Evolutionary conservation across 1,140 invertebrate species (phyloP).

Genomic region (Augochlora pura): DNA sequence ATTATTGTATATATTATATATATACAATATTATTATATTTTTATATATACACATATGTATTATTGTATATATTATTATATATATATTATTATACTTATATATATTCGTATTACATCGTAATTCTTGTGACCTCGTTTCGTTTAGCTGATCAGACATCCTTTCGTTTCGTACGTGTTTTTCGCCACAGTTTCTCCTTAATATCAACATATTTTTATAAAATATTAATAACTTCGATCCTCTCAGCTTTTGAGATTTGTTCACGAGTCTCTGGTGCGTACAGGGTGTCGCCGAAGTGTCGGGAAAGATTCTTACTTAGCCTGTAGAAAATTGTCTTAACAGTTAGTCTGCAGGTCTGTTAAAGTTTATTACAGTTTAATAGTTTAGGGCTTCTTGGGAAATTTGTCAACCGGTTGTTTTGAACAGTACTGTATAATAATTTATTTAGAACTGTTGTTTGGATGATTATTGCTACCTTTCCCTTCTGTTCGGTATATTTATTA

Average conservation of each 20-base stretch:
- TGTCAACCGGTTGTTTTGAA: too few species aligned
- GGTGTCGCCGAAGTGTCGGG: not conserved
- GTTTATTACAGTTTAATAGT: too few species aligned
- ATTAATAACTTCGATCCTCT: not conserved
- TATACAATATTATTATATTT: too few species aligned
- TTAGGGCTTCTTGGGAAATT: too few species aligned
- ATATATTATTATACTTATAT: not conserved
- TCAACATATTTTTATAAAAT: not conserved
- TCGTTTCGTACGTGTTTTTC: slow-evolving; percentile 19
- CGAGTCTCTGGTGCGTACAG: not conserved
- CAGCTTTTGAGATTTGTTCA: not conserved
- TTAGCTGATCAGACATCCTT: slow-evolving; percentile 39
- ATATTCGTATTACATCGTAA: not conserved
- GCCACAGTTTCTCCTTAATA: slow-evolving; percentile 10
- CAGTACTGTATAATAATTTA: too few species aligned
- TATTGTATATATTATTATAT: slow-evolving; percentile 26
- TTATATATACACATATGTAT: not conserved
- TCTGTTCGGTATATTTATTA: too few species aligned
- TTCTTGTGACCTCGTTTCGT: slow-evolving; percentile 36
- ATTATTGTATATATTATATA: slow-evolving; percentile 21
- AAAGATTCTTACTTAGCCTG: too few species aligned
- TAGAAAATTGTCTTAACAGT: too few species aligned
- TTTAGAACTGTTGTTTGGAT: too few species aligned
- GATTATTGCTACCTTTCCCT: too few species aligned
- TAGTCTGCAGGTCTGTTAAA: too few species aligned